These are phyloP conservation scores for Mobula birostris DNA, from an alignment of 2,113 vertebrate genomes.

Conservation along the genomic window DNA sequence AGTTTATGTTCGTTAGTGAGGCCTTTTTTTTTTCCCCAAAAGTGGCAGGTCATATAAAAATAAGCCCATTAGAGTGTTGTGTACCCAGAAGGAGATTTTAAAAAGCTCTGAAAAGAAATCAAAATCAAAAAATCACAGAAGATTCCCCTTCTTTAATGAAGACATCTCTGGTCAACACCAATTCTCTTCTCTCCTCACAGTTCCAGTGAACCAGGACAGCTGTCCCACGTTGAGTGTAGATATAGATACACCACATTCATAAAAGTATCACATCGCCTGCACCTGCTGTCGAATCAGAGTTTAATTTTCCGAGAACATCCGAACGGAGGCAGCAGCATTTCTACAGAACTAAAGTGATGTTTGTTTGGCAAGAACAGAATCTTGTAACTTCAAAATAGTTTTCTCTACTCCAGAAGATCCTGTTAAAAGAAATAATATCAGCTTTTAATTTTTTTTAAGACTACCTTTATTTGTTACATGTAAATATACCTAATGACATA, in stretches of 20 bases:
- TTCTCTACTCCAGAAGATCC: constrained; percentile 33
- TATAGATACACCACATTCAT: neutral
- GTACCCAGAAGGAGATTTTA: constrained; percentile 5
- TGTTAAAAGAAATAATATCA: neutral
- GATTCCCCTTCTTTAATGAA: neutral
- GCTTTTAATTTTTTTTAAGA: neutral
- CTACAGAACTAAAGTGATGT: neutral
- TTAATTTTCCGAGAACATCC: neutral
- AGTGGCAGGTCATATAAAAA: neutral
- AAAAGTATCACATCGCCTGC: neutral
- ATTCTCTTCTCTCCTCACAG: neutral
- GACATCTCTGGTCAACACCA: neutral
- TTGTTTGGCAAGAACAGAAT: constrained; percentile 31
- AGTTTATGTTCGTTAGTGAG: neutral
- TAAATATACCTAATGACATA: no score
- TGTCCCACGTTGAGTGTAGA: neutral
- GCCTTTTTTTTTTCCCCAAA: neutral
- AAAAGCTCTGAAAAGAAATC: neutral
- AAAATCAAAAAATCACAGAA: neutral
- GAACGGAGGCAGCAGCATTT: constrained; percentile 18
- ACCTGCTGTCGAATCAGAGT: neutral
- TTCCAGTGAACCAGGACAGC: neutral
- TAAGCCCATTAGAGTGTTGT: neutral
- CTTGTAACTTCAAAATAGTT: neutral
- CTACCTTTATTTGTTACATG: no score